A percentile compares a stretch with the other conserved stretches of the same genome.
Conservation (phyloP, 2,888 invertebrate genomes). For the Rosalia funebris region DNA sequence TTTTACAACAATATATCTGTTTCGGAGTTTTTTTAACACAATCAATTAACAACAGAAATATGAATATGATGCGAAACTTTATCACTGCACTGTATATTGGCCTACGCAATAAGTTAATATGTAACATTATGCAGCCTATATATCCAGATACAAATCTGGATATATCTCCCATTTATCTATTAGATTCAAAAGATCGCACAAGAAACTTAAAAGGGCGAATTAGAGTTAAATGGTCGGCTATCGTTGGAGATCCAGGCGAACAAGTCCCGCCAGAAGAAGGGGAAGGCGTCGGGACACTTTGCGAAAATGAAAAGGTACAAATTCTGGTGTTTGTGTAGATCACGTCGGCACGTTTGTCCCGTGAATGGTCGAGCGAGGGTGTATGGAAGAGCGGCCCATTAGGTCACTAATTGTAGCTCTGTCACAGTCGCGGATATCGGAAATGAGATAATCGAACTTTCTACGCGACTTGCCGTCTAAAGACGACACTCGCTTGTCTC, state of each 20-base stretch:
- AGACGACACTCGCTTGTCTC: constrained; percentile 31
- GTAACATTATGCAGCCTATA: too few relatives aligned
- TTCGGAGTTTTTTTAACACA: too few relatives aligned
- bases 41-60: too few relatives aligned
- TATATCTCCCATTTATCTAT: too few relatives aligned
- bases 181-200: too few relatives aligned
- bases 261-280: constrained; percentile 17
- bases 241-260: constrained; percentile 32
- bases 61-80: too few relatives aligned
- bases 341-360: constrained; percentile 50
- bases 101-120: too few relatives aligned
- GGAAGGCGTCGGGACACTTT: constrained; percentile 42
- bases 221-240: constrained; percentile 41
- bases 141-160: too few relatives aligned
- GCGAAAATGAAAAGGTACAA: constrained; percentile 49
- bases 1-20: too few relatives aligned
- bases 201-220: constrained; percentile 28
- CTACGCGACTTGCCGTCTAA: constrained; percentile 51
- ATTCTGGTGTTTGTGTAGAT: constrained; percentile 47
- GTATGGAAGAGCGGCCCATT: constrained; percentile 56
- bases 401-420: constrained; percentile 60
- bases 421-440: constrained; percentile 60
- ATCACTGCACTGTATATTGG: too few relatives aligned
- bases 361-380: constrained; percentile 50
- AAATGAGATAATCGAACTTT: constrained; percentile 62